These are phyloP conservation scores for Drosophila bunnanda DNA, from an alignment of 2,888 invertebrate species.

Conservation along the genomic window DNA sequence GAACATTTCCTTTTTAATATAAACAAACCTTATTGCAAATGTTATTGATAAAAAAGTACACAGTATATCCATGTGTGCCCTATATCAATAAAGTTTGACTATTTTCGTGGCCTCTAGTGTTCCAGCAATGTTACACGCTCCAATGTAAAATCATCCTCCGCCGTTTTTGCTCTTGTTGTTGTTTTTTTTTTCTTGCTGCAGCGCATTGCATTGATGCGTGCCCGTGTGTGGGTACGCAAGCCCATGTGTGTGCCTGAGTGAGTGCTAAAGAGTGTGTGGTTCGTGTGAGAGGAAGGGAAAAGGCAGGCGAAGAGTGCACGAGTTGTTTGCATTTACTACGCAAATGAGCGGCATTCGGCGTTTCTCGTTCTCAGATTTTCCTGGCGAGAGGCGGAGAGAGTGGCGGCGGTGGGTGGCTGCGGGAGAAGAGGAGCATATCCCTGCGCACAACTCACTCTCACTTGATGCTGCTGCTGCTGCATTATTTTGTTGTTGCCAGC, in stretches of 20 bases:
- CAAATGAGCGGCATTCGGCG: constrained; percentile 71
- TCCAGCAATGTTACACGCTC: constrained; percentile 63
- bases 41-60: too few relatives aligned
- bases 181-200: constrained; percentile 18
- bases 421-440: constrained; percentile 27
- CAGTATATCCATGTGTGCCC: too few relatives aligned
- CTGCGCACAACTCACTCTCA: constrained; percentile 72
- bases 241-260: constrained; percentile 13
- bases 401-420: background rate
- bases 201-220: constrained; percentile 74
- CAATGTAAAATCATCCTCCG: constrained; percentile 28
- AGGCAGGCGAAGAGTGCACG: constrained; percentile 52
- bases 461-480: constrained; percentile 63
- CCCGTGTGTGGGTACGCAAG: constrained; percentile 43
- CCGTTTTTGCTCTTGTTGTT: constrained; percentile 39
- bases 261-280: constrained; percentile 31
- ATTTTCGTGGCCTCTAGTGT: constrained; percentile 51
- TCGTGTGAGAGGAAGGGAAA: constrained; percentile 34
- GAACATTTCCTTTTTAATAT: too few relatives aligned
- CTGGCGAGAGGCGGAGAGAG: constrained; percentile 26
- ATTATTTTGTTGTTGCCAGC: constrained; percentile 53
- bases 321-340: constrained; percentile 77
- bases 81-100: background rate
- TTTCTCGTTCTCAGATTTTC: constrained; percentile 45
- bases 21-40: too few relatives aligned